Base-by-base conservation (phyloP, 2,888 invertebrate genomes). In the Acronicta alni region DNA sequence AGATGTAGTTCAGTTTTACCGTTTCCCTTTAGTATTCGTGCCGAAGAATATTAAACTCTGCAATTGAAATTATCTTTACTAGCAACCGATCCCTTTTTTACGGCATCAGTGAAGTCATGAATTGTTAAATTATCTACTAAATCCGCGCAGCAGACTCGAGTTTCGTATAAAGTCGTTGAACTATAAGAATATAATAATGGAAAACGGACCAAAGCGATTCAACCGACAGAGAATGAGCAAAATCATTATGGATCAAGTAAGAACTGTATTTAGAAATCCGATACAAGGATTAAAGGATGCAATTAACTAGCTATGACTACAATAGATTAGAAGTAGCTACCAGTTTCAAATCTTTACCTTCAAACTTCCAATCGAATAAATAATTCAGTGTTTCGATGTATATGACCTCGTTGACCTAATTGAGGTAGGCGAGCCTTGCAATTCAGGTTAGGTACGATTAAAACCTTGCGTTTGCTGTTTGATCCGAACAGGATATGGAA, bases 341-440 rank as follows among this genome's bases (percentile, higher is more conserved):
- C 5, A 30, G 16, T 62, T 47, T 44, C 32, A 14, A 45, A 47
- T 41, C 8, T 32, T 54, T 47, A 23, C 30, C 41, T 38, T 41
- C 14, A 42, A 57, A 62, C 51, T 35, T 57, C 15, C 38, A 43
- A 51, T 51, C 5, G 20, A 55, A 51, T 48, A 35, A 68, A 62
- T 66, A 41, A 44, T 57, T 48, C 41, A 48, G 16, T 42, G 23
- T 51, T 26, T 49, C 3, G 4, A 30, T 59, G 35, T 60, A 49
- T 42, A 39, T 51, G 63, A 48, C 57, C 62, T 48, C 44, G 32
- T 18, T 57, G 63, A 68, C 66, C 66, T 8, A 62, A 18, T 53
- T 68, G 9, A 42, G 46, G 30, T 42, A 38, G n/a, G 38, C 51
- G 32, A 38, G 43, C 37, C 30, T 9, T 46, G 42, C 18, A 46